A percentile compares a stretch with the other conserved stretches of the same genome.
phyloP scores from a whole-genome alignment of 2,888 invertebrate genomes.

The Lysandra bellargus region DNA sequence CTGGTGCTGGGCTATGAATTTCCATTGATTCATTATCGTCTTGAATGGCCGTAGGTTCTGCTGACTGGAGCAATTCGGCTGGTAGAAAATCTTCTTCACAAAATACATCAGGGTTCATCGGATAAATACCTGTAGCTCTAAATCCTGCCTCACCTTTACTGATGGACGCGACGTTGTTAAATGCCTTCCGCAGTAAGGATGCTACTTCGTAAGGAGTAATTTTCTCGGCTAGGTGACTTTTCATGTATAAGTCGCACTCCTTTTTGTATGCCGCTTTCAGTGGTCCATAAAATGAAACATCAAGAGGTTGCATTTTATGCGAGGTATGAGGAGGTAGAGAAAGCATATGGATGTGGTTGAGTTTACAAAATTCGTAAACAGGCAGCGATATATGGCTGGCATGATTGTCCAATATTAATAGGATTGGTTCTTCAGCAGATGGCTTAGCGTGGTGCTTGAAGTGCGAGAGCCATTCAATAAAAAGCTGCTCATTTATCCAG shows the following conservation, averaged over 20 bases:
- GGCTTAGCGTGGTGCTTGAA: slow-evolving; percentile 43
- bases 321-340: slow-evolving; percentile 31
- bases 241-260: slow-evolving; percentile 47
- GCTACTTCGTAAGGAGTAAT: slow-evolving; percentile 50
- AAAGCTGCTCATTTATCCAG: slow-evolving; percentile 47
- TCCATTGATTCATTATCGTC: no score
- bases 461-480: slow-evolving; percentile 45
- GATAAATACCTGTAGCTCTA: slow-evolving; percentile 48
- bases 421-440: slow-evolving; percentile 41
- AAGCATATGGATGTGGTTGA: slow-evolving; percentile 35
- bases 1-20: no score
- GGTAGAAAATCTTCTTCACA: slow-evolving; percentile 44
- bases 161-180: slow-evolving; percentile 43
- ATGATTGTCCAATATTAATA: slow-evolving; percentile 43
- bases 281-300: slow-evolving; percentile 42
- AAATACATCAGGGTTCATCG: slow-evolving; percentile 46
- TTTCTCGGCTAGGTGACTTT: slow-evolving; percentile 42
- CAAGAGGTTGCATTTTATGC: slow-evolving; percentile 43
- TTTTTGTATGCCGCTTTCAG: slow-evolving; percentile 43
- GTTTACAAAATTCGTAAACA: slow-evolving; percentile 45
- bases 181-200: slow-evolving; percentile 39
- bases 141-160: slow-evolving; percentile 50
- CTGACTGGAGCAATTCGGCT: slow-evolving; percentile 26
- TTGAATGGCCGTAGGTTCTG: no score
- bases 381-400: slow-evolving; percentile 42